Evolutionary conservation across 2,888 invertebrate genomes (phyloP).

Genomic region (Nomada ferruginata): DNA sequence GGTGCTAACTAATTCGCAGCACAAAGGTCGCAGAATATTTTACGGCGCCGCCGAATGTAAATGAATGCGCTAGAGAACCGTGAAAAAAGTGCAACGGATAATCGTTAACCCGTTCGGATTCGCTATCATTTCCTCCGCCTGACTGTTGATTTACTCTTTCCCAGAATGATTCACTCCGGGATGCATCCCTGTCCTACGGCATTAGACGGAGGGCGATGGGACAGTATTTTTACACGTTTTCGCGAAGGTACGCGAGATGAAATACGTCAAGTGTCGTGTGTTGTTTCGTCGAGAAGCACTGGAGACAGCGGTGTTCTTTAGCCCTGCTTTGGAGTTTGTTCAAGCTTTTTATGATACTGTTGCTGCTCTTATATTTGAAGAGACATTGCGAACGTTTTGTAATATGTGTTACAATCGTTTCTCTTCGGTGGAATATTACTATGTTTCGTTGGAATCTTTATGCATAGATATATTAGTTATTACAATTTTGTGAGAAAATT

Average conservation of each 20-base stretch:
- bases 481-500: too few species aligned
- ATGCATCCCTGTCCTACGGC: too few species aligned
- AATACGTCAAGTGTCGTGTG: neutral
- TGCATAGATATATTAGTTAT: too few species aligned
- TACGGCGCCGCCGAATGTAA: slow-evolving; percentile 48
- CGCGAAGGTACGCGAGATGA: neutral
- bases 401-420: neutral
- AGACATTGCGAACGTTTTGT: neutral
- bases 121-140: too few species aligned
- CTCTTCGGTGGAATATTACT: too few species aligned
- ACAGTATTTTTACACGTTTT: neutral
- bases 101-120: slow-evolving; percentile 3
- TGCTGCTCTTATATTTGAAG: neutral
- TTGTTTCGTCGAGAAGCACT: slow-evolving; percentile 4
- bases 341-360: neutral
- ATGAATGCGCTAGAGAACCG: slow-evolving; percentile 37
- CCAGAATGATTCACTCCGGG: neutral
- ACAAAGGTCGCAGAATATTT: slow-evolving; percentile 64
- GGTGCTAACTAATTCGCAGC: slow-evolving; percentile 61
- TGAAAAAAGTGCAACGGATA: slow-evolving; percentile 48
- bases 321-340: neutral
- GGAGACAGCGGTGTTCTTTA: neutral
- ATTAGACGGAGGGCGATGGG: too few species aligned
- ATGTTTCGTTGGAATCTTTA: too few species aligned
- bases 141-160: neutral